Conservation (phyloP, 2,113 vertebrate genomes). For the Patagioenas fasciata region DNA sequence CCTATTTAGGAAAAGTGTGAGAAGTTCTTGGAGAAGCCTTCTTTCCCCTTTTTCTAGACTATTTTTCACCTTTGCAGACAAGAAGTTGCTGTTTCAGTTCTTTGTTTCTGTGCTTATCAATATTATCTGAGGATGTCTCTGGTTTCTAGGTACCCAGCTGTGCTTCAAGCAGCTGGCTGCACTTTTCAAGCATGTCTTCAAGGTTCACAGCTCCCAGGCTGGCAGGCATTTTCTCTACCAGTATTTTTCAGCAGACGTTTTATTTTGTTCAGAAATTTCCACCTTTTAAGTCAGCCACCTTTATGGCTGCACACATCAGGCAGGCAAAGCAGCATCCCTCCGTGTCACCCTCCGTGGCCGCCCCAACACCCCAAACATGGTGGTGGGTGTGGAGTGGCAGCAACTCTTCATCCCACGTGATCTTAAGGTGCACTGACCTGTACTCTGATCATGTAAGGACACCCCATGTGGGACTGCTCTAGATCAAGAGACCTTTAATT, state of each 20-base stretch:
- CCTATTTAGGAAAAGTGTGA: neutral
- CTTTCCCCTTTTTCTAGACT: neutral
- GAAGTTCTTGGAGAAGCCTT: neutral
- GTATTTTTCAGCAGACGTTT: neutral
- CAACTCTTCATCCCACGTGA: neutral
- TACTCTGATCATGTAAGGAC: neutral
- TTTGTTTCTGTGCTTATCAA: neutral
- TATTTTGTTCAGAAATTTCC: neutral
- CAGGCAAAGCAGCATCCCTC: neutral
- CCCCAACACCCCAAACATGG: neutral
- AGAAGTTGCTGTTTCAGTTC: neutral
- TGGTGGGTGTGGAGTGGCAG: neutral
- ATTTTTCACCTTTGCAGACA: neutral
- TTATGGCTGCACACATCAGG: neutral
- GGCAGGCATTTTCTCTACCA: neutral
- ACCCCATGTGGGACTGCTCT: accelerated
- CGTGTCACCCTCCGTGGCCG: accelerated
- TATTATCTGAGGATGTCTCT: neutral
- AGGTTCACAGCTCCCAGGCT: neutral
- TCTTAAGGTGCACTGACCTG: neutral
- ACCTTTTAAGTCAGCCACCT: neutral
- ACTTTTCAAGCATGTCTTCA: neutral
- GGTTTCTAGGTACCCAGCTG: neutral
- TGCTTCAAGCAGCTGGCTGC: neutral
- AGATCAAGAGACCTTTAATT: neutral